Conservation (phyloP, 2,113 vertebrate species). For the Condylura cristata region DNA sequence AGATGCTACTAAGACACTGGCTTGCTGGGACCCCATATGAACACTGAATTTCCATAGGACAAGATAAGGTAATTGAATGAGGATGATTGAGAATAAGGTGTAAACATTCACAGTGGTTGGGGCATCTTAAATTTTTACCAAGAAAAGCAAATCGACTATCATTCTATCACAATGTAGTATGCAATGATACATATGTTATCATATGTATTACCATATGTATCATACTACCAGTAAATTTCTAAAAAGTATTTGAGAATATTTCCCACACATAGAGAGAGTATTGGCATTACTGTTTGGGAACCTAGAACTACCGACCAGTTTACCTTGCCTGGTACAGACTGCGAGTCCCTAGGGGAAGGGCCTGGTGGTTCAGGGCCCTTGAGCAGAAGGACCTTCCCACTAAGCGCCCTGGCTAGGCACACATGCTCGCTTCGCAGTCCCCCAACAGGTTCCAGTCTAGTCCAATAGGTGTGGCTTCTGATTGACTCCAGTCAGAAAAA, state of each 20-base stretch:
- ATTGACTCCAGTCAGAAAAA: background rate
- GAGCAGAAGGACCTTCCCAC: background rate
- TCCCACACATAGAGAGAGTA: background rate
- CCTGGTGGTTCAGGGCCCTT: background rate
- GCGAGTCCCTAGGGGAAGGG: background rate
- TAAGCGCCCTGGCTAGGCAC: background rate
- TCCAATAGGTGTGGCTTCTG: background rate
- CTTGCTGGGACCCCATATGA: accelerated
- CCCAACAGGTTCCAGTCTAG: background rate
- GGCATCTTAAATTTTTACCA: background rate
- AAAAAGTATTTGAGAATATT: background rate
- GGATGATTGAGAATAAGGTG: background rate
- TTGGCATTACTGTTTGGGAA: background rate
- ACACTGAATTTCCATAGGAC: background rate
- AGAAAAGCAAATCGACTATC: background rate
- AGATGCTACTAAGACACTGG: background rate
- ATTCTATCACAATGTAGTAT: too few relatives aligned
- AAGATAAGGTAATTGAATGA: background rate
- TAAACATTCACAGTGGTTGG: background rate
- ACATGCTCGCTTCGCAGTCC: background rate
- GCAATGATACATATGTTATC: too few relatives aligned
- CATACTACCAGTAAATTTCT: background rate
- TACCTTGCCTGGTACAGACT: background rate
- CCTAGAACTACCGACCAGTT: background rate
- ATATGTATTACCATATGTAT: too few relatives aligned